Percentiles rank a stretch among this genome's conserved stretches.
Conservation (phyloP, 2,888 invertebrate genomes). For the Globia sparganii region DNA sequence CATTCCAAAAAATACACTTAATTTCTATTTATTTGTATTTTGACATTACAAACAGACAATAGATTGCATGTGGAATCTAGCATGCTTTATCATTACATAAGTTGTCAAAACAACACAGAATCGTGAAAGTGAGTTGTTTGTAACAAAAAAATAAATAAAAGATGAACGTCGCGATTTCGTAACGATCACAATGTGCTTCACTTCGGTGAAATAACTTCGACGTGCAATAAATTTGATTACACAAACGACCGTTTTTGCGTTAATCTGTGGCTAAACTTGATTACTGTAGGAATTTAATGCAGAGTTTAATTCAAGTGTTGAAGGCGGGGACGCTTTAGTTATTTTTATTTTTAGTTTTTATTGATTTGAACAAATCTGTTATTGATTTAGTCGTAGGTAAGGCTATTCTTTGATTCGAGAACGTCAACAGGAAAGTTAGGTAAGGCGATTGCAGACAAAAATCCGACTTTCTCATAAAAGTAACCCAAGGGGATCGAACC, state of each 20-base stretch:
- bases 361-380: slow-evolving; percentile 9
- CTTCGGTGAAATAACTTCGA: slow-evolving; percentile 5
- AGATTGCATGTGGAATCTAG: slow-evolving; percentile 10
- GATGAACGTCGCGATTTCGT: slow-evolving; percentile 8
- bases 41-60: no score
- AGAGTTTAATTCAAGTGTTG: not conserved
- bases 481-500: not conserved
- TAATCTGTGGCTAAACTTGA: not conserved
- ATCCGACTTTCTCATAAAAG: not conserved
- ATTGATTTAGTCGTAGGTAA: not conserved
- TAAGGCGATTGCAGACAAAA: not conserved
- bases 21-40: no score
- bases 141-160: slow-evolving; percentile 9
- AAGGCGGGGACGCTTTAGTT: not conserved
- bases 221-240: slow-evolving; percentile 21
- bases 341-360: slow-evolving; percentile 30
- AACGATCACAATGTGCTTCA: slow-evolving; percentile 24
- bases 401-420: not conserved
- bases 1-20: no score
- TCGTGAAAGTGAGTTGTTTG: slow-evolving; percentile 34
- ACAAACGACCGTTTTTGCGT: slow-evolving; percentile 18
- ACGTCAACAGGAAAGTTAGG: not conserved
- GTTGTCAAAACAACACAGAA: not conserved
- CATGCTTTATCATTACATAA: slow-evolving; percentile 17
- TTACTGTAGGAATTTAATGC: not conserved